Evolutionary conservation across 1,140 invertebrate genomes (phyloP).

Genomic region (Cotesia glomerata): DNA sequence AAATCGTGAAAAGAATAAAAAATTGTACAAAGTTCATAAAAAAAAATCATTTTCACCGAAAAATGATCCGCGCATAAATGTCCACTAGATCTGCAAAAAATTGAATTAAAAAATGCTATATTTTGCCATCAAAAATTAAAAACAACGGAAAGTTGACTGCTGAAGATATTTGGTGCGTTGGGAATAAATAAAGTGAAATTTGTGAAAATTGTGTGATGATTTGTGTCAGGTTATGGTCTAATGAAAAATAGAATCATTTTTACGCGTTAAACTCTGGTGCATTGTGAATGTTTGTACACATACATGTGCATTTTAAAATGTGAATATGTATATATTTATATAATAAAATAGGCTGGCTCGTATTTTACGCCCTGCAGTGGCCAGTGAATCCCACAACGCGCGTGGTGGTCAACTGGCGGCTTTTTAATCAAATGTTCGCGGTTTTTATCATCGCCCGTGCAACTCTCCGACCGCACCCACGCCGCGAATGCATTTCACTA

Average conservation of each 20-base stretch:
- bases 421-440: constrained; percentile 17
- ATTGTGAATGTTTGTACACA: not conserved
- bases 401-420: constrained; percentile 8
- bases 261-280: not conserved
- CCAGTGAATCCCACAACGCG: not conserved
- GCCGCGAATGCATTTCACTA: constrained; percentile 3
- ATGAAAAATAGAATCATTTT: not conserved
- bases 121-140: not conserved
- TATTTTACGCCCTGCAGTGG: constrained; percentile 5
- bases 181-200: not conserved
- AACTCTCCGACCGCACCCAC: not conserved
- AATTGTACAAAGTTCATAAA: too few species aligned
- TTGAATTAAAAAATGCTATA: too few species aligned
- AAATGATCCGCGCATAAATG: too few species aligned
- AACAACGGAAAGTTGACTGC: not conserved
- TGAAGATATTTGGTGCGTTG: too few species aligned
- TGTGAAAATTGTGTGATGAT: not conserved
- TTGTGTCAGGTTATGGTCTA: not conserved
- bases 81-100: too few species aligned
- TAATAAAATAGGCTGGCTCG: not conserved
- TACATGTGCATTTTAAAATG: too few species aligned
- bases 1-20: too few species aligned
- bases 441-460: constrained; percentile 17
- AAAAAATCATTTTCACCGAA: too few species aligned
- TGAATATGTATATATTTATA: not conserved